Conservation (phyloP, 2,113 vertebrate species). For the Urocitellus parryii region DNA sequence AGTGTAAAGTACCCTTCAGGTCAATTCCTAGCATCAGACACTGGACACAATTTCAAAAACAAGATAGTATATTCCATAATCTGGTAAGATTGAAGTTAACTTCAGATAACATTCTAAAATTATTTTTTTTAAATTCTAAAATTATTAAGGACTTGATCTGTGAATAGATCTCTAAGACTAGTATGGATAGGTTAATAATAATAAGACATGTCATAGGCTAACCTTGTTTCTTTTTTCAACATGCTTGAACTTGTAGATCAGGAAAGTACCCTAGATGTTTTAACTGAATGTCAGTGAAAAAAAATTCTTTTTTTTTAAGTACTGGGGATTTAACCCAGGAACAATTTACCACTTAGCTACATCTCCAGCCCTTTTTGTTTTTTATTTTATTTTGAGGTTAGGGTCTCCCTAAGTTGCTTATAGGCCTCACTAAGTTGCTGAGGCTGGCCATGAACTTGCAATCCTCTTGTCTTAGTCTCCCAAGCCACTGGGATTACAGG, state of each 20-base stretch:
- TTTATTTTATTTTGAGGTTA: no score
- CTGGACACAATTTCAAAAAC: neutral
- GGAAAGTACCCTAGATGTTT: neutral
- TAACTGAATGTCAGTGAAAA: neutral
- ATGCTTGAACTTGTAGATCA: neutral
- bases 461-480: no score
- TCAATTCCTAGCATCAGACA: neutral
- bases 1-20: neutral
- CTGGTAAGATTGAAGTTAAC: neutral
- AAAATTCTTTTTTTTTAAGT: no score
- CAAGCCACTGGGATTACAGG: no score
- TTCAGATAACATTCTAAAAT: conserved; percentile 24
- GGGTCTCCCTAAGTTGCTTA: no score
- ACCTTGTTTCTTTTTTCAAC: neutral
- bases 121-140: neutral
- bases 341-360: no score
- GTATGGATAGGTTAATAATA: neutral
- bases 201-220: neutral
- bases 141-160: neutral
- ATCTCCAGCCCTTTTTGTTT: no score
- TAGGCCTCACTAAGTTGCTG: no score
- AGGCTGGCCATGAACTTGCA: no score
- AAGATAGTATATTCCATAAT: neutral
- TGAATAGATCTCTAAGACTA: neutral
- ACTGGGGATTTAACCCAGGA: no score